A percentile compares a stretch with the other conserved stretches of the same genome.
These are phyloP conservation scores for Coenonympha arcania DNA, from an alignment of 2,888 invertebrate species.

Conservation along the genomic window DNA sequence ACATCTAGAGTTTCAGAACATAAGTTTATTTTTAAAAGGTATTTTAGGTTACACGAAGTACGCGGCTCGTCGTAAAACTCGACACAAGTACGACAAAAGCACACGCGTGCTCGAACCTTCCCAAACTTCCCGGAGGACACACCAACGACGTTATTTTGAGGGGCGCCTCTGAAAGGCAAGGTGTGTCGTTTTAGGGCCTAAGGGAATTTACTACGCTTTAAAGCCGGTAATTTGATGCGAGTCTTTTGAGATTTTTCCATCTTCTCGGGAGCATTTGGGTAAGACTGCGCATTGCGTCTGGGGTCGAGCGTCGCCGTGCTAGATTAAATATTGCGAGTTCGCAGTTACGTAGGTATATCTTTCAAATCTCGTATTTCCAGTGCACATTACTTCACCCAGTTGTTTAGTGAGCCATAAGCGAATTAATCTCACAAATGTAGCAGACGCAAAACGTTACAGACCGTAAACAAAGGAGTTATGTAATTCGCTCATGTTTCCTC, in stretches of 20 bases:
- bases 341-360: conserved; percentile 69
- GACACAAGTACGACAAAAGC: conserved; percentile 69
- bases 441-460: neutral
- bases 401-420: neutral
- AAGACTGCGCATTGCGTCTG: conserved; percentile 64
- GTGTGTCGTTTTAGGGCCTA: conserved; percentile 58
- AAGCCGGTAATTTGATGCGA: conserved; percentile 73
- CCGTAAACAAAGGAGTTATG: conserved; percentile 9
- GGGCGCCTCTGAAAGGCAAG: conserved; percentile 68
- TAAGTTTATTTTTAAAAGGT: too few species aligned
- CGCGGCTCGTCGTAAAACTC: conserved; percentile 68
- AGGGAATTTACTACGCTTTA: conserved; percentile 68
- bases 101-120: conserved; percentile 63
- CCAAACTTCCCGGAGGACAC: conserved; percentile 69
- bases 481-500: conserved; percentile 13
- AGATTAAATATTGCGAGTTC: conserved; percentile 71
- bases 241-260: conserved; percentile 71
- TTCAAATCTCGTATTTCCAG: conserved; percentile 45
- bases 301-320: conserved; percentile 66
- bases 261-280: conserved; percentile 64
- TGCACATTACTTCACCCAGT: conserved; percentile 33
- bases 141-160: conserved; percentile 60
- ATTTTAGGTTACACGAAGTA: conserved; percentile 64
- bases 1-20: too few species aligned
- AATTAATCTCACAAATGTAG: neutral